These are phyloP conservation scores for Drosophila kambysellisi DNA, from an alignment of 2,888 invertebrate genomes.

Conservation along the genomic window DNA sequence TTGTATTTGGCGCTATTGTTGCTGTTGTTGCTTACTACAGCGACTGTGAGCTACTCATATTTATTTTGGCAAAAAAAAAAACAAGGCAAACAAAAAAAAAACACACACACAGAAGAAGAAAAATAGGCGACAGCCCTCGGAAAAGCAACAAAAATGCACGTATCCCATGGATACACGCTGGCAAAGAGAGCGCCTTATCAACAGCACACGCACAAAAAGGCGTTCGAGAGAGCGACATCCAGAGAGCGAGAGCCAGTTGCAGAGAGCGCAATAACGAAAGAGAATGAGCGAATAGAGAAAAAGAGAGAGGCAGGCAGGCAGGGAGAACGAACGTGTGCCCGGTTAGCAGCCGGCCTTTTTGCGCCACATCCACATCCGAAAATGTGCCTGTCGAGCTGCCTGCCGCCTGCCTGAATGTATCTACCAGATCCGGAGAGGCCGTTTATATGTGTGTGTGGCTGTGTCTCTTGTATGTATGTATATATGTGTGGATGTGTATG, in stretches of 20 bases:
- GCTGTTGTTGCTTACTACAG: conserved; percentile 46
- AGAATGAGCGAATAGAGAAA: conserved; percentile 10
- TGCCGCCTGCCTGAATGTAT: conserved; percentile 46
- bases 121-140: conserved; percentile 63
- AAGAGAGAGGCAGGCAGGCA: conserved; percentile 12
- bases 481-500: conserved; percentile 1
- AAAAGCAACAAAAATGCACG: conserved; percentile 30
- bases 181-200: conserved; percentile 42
- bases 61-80: conserved; percentile 57
- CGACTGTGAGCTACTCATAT: conserved; percentile 42
- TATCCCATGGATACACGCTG: conserved; percentile 61
- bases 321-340: conserved; percentile 24
- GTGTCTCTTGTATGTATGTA: background rate
- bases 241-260: background rate
- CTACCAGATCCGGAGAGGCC: conserved; percentile 49
- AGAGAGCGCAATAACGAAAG: conserved; percentile 4
- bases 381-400: conserved; percentile 34
- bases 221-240: background rate
- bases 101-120: background rate
- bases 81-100: conserved; percentile 5
- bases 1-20: conserved; percentile 28
- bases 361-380: conserved; percentile 49
- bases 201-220: conserved; percentile 8
- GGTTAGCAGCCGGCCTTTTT: conserved; percentile 70
- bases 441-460: conserved; percentile 18